Base-by-base conservation (phyloP, 2,888 invertebrate species). In the Lasioglossum morio region DNA sequence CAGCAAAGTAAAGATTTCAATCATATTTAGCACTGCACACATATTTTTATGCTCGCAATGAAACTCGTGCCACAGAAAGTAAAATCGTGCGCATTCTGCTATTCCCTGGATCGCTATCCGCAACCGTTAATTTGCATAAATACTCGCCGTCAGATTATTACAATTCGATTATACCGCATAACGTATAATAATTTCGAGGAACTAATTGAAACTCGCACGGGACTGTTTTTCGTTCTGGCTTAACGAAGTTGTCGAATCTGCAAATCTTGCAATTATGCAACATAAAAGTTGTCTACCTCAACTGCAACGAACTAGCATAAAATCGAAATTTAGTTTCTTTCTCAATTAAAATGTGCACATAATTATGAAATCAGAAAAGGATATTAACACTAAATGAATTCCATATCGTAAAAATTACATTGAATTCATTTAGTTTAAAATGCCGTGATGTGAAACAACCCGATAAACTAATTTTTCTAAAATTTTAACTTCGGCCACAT, bases 81-180 rank as follows among this genome's bases (percentile, higher is more conserved):
- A 53, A 57, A 57, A 57, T 57, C 53, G 53, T 57, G 53, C n/a
- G 10, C 53, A 8, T 57, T n/a, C 53, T 57, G 53, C 53, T n/a
- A 57, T 57, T n/a, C 53, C 1, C n/a, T 19, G 10, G 53, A 57
- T 57, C 3, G 23, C 10, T 57, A 57, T 57, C 53, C 2, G 53
- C 8, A 10, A 57, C 53, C n/a, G 23, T 57, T 57, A 57, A 57
- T 57, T 57, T 57, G 53, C 23, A 57, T 57, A 57, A 57, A 57
- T 57, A 57, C 53, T 57, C n/a, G n/a, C 53, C 53, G 53, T 57
- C n/a, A n/a, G 53, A 57, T 57, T 57, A 57, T n/a, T n/a, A n/a
- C 53, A 57, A 10, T 57, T 57, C 10, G 53, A 57, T 57, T 10
- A 0, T 57, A 57, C n/a, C n/a, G 3, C 53, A 57, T n/a, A 10